Evolutionary conservation across 2,113 vertebrate species (phyloP).

Genomic region (Xenus cinereus): DNA sequence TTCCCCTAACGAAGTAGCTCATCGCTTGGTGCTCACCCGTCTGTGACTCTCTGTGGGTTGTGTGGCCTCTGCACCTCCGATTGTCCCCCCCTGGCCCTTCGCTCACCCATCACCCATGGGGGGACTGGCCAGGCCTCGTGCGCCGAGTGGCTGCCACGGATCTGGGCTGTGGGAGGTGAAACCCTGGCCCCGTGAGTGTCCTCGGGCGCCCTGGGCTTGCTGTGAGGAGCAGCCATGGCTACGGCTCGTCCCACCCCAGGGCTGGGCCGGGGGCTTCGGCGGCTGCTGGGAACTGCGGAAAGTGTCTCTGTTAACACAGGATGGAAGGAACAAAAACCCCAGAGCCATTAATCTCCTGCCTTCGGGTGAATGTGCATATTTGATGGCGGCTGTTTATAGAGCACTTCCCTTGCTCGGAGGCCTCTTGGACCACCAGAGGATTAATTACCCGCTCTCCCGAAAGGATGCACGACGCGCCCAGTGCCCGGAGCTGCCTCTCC

Average conservation of each 20-base stretch:
- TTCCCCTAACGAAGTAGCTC: background rate
- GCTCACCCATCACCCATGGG: accelerated
- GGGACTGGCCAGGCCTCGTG: accelerated
- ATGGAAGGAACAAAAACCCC: conserved; percentile 17
- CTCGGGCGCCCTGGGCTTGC: accelerated
- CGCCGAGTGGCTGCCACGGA: accelerated
- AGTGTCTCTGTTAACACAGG: conserved; percentile 14
- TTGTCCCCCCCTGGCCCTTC: background rate
- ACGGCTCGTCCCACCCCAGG: accelerated
- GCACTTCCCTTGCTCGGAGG: background rate
- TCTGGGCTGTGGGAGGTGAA: background rate
- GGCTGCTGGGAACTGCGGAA: background rate
- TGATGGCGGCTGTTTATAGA: conserved; percentile 4
- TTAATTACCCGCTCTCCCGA: background rate
- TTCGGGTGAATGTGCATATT: background rate
- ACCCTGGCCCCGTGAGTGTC: background rate
- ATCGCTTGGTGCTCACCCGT: accelerated
- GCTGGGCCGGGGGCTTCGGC: accelerated
- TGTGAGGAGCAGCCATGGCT: background rate
- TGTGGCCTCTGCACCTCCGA: background rate
- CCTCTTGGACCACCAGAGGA: background rate
- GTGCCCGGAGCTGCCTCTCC: background rate
- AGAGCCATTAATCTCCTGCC: background rate
- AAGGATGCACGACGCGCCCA: background rate
- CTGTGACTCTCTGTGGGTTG: accelerated